Evolutionary conservation across 2,888 invertebrate species (phyloP).

Genomic region (Aromia moschata): DNA sequence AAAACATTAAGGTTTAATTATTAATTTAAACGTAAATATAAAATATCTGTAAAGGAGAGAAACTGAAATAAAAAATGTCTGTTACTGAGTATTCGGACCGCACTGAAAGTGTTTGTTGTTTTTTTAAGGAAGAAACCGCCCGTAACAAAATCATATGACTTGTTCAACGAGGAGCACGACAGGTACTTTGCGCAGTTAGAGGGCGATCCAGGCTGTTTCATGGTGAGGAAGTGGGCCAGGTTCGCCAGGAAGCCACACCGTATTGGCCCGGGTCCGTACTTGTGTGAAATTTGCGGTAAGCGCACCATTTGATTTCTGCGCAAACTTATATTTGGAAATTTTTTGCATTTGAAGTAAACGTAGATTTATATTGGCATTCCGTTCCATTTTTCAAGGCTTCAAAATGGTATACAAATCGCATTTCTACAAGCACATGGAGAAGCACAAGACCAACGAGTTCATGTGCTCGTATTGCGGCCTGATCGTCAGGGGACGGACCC

Average conservation of each 20-base stretch:
- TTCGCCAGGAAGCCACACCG: neutral
- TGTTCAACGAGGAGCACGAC: conserved; percentile 17
- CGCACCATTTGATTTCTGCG: no score
- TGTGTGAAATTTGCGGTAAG: conserved; percentile 13
- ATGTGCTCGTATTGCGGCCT: conserved; percentile 12
- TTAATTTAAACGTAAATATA: no score
- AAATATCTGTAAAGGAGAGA: no score
- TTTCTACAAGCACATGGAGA: neutral
- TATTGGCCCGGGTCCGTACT: neutral
- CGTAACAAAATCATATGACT: neutral
- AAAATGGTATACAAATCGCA: no score
- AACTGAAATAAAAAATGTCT: no score
- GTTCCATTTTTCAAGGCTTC: no score
- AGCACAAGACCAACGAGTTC: neutral
- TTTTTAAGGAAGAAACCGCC: conserved; percentile 2
- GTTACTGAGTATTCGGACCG: no score
- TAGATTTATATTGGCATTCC: no score
- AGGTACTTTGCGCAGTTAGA: neutral
- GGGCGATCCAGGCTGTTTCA: neutral
- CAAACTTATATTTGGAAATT: no score
- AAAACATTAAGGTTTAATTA: no score
- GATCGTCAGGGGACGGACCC: neutral
- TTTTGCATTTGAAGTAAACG: no score
- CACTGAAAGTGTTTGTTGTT: neutral
- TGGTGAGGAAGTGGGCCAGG: conserved; percentile 13